phyloP scores from a whole-genome alignment of 2,113 vertebrate genomes.

The Nipponia nippon region DNA sequence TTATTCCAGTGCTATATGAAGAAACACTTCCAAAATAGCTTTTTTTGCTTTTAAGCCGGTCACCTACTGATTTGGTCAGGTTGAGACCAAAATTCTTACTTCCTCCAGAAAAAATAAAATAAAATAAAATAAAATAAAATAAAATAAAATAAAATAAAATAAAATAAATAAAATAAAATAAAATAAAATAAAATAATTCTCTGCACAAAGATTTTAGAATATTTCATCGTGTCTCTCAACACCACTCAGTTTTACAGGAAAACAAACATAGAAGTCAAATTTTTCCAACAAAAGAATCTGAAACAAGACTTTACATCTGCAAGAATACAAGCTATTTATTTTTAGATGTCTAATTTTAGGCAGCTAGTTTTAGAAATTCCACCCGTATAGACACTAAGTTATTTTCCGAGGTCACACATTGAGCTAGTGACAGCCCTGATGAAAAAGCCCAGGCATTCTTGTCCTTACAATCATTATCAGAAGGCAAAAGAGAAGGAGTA shows the following conservation, averaged over 20 bases:
- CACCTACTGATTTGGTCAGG: neutral
- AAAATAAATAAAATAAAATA: neutral
- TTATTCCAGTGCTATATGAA: neutral
- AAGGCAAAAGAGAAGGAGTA: neutral
- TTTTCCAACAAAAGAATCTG: neutral
- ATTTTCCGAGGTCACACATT: neutral
- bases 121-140: neutral
- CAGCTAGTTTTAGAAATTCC: slow-evolving; percentile 11
- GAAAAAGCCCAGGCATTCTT: slow-evolving; percentile 13
- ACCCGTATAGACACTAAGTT: neutral
- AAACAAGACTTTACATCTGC: neutral
- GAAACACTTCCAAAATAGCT: neutral
- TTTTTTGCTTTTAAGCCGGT: neutral
- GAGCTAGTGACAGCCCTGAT: neutral
- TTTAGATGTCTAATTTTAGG: slow-evolving; percentile 31
- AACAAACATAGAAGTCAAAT: neutral
- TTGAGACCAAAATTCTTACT: neutral
- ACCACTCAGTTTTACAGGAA: neutral
- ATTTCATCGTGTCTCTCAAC: neutral
- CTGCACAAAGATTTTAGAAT: neutral
- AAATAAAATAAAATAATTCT: neutral
- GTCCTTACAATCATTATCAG: neutral
- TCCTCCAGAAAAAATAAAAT: neutral
- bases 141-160: neutral
- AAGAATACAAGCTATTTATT: slow-evolving; percentile 10